A percentile compares a stretch with the other conserved stretches of the same genome.
Evolutionary conservation across 2,888 invertebrate species (phyloP).

Genomic region (Lymantria dispar): DNA sequence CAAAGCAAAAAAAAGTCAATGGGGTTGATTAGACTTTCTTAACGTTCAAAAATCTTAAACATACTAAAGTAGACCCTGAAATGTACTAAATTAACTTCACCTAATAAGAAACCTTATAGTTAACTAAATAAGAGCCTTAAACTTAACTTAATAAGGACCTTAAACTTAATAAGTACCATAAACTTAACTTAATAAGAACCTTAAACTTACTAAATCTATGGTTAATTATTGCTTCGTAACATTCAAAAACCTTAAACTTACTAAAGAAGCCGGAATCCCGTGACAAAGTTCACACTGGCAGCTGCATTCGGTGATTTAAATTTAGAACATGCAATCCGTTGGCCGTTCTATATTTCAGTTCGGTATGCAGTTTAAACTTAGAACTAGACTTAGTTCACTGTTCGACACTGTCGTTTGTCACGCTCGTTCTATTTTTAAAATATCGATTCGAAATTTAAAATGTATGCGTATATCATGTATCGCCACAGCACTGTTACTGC

Average conservation of each 20-base stretch:
- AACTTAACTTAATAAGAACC: too few relatives aligned
- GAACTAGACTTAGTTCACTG: slow-evolving; percentile 75
- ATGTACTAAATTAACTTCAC: too few relatives aligned
- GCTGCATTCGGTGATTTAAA: slow-evolving; percentile 70
- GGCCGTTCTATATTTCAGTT: slow-evolving; percentile 76
- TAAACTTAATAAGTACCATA: too few relatives aligned
- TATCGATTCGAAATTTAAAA: slow-evolving; percentile 27
- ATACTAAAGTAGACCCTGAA: too few relatives aligned
- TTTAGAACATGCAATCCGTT: slow-evolving; percentile 75
- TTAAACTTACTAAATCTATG: too few relatives aligned
- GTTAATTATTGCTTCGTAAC: not conserved
- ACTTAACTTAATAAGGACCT: too few relatives aligned
- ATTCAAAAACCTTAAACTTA: slow-evolving; percentile 34
- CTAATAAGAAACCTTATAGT: too few relatives aligned
- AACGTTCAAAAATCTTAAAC: too few relatives aligned
- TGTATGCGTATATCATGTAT: slow-evolving; percentile 40
- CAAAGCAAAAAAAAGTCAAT: too few relatives aligned
- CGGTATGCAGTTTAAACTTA: slow-evolving; percentile 76
- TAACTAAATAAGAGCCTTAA: too few relatives aligned
- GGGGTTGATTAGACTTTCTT: too few relatives aligned
- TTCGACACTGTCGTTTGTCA: slow-evolving; percentile 76
- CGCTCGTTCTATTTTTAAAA: slow-evolving; percentile 65
- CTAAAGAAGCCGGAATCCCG: slow-evolving; percentile 60
- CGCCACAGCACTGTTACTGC: slow-evolving; percentile 51
- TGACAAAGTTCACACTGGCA: slow-evolving; percentile 74